These are phyloP conservation scores for Ferdinandea cuprea DNA, from an alignment of 2,888 invertebrate species.

Conservation along the genomic window DNA sequence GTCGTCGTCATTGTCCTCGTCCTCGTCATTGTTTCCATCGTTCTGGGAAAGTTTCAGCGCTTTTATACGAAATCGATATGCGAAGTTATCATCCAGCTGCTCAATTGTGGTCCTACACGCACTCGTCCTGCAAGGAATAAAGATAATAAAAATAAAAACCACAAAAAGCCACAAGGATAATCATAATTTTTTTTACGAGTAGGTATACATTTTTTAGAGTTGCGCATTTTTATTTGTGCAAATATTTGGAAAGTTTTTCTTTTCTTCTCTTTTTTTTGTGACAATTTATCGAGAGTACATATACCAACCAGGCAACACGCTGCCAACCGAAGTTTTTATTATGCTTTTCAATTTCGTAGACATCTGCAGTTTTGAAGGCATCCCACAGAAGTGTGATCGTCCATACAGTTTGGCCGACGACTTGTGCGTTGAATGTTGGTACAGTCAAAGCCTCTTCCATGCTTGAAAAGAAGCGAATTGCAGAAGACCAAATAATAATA, in stretches of 20 bases:
- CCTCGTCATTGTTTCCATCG: conserved; percentile 9
- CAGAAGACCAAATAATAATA: conserved; percentile 5
- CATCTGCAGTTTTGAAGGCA: conserved; percentile 76
- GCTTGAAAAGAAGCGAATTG: conserved; percentile 64
- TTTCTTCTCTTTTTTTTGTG: too few relatives aligned
- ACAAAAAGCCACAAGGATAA: conserved; percentile 33
- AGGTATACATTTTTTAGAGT: conserved; percentile 16
- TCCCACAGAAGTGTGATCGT: conserved; percentile 80
- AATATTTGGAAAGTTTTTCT: conserved; percentile 24
- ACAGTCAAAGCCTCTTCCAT: conserved; percentile 26
- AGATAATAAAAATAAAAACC: conserved; percentile 7
- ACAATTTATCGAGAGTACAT: conserved; percentile 42
- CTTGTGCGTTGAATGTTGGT: conserved; percentile 76
- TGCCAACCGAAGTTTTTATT: conserved; percentile 79
- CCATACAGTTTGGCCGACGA: conserved; percentile 78
- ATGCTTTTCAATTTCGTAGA: conserved; percentile 80
- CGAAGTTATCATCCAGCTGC: conserved; percentile 81
- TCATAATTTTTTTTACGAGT: conserved; percentile 43
- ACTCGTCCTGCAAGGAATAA: conserved; percentile 68
- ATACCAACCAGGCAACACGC: conserved; percentile 80
- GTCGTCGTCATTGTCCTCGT: conserved; percentile 28
- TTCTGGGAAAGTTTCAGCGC: conserved; percentile 76
- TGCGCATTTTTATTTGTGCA: conserved; percentile 34
- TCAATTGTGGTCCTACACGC: conserved; percentile 76
- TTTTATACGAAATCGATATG: conserved; percentile 79